Percentiles rank a stretch among this genome's conserved stretches.
phyloP scores from a whole-genome alignment of 2,113 vertebrate genomes.

The Ictalurus punctatus region DNA sequence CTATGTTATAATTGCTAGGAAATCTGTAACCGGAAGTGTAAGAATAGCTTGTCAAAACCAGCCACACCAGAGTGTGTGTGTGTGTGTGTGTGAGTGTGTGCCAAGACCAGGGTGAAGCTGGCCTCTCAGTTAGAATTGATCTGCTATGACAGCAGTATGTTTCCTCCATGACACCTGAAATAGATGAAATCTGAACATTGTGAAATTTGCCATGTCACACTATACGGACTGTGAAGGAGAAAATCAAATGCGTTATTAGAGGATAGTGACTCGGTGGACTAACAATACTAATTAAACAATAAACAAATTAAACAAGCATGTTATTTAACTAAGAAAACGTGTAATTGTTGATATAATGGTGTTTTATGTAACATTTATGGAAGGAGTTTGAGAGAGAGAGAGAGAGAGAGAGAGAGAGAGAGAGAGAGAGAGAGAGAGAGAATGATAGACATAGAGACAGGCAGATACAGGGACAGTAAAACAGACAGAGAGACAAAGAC shows the following conservation, averaged over 20 bases:
- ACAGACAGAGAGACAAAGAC: background rate
- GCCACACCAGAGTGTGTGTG: background rate
- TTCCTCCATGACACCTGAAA: background rate
- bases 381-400: background rate
- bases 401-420: background rate
- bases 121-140: constrained; percentile 6
- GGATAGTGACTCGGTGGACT: background rate
- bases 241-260: background rate
- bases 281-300: background rate
- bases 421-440: constrained; percentile 2
- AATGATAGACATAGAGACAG: background rate
- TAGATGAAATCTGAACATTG: background rate
- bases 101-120: background rate
- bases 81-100: background rate
- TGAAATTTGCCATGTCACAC: background rate
- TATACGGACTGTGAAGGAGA: background rate
- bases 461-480: background rate
- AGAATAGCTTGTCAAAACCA: constrained; percentile 22
- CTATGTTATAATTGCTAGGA: background rate
- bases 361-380: background rate
- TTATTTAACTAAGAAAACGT: background rate
- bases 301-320: background rate
- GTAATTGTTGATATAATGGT: background rate
- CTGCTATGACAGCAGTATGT: background rate
- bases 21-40: background rate